These are phyloP conservation scores for Lasioglossum marginatum DNA, from an alignment of 2,888 invertebrate species.

Conservation along the genomic window DNA sequence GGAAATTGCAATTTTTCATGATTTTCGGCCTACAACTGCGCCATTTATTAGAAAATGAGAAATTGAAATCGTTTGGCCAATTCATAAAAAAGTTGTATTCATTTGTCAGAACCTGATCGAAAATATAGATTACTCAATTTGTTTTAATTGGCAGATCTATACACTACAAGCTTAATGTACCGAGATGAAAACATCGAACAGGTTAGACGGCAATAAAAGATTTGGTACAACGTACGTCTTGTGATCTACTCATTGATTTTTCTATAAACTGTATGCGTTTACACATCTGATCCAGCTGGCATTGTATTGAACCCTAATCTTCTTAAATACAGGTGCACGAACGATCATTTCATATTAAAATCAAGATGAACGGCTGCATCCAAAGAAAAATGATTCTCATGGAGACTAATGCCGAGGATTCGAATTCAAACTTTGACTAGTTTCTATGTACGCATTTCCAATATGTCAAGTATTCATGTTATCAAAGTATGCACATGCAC, in stretches of 20 bases:
- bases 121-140: neutral
- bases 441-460: constrained; percentile 71
- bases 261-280: neutral
- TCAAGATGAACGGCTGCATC: constrained; percentile 27
- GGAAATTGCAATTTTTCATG: no score
- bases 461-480: neutral
- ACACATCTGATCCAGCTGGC: neutral
- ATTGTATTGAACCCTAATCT: neutral
- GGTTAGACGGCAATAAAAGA: constrained; percentile 9
- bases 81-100: neutral
- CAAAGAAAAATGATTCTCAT: constrained; percentile 26
- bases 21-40: no score
- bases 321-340: constrained; percentile 7
- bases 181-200: neutral
- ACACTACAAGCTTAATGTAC: neutral
- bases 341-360: constrained; percentile 21
- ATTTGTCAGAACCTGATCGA: neutral
- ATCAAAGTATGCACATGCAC: neutral
- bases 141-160: neutral
- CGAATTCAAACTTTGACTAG: constrained; percentile 71
- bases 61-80: no score
- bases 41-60: no score
- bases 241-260: neutral
- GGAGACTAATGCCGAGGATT: constrained; percentile 67
- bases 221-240: neutral